Percentiles rank a stretch among this genome's conserved stretches.
Evolutionary conservation across 1,140 invertebrate species (phyloP).

Genomic region (Chironomus tepperi): DNA sequence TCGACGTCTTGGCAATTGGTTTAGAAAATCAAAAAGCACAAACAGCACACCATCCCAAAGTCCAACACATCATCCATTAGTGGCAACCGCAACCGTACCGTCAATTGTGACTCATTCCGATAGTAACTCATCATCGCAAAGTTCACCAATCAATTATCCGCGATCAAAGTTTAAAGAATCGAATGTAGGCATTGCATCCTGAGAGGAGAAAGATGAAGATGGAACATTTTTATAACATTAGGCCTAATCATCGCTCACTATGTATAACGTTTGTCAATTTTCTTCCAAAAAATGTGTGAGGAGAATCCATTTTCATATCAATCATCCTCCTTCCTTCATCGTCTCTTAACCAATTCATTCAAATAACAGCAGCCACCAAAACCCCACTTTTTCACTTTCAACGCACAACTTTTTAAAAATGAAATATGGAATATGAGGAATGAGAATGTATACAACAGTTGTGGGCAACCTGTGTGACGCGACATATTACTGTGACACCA

Average conservation of each 20-base stretch:
- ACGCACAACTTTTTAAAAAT: too few relatives aligned
- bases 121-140: constrained; percentile 7
- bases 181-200: neutral
- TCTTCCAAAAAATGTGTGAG: neutral
- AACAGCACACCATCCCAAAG: constrained; percentile 39
- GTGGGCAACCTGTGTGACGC: too few relatives aligned
- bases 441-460: too few relatives aligned
- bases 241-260: neutral
- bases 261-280: neutral
- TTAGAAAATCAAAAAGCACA: constrained; percentile 38
- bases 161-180: neutral
- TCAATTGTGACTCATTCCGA: constrained; percentile 20
- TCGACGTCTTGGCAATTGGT: constrained; percentile 37
- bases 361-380: too few relatives aligned
- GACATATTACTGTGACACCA: too few relatives aligned
- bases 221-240: constrained; percentile 19
- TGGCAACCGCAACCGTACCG: neutral
- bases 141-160: constrained; percentile 4
- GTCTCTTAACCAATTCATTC: too few relatives aligned
- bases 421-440: too few relatives aligned
- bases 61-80: constrained; percentile 36
- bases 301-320: too few relatives aligned
- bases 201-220: neutral
- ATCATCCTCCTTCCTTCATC: too few relatives aligned
- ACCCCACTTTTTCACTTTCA: too few relatives aligned